Conservation (phyloP, 2,113 vertebrate species). For the Ctenodactylus gundi region DNA sequence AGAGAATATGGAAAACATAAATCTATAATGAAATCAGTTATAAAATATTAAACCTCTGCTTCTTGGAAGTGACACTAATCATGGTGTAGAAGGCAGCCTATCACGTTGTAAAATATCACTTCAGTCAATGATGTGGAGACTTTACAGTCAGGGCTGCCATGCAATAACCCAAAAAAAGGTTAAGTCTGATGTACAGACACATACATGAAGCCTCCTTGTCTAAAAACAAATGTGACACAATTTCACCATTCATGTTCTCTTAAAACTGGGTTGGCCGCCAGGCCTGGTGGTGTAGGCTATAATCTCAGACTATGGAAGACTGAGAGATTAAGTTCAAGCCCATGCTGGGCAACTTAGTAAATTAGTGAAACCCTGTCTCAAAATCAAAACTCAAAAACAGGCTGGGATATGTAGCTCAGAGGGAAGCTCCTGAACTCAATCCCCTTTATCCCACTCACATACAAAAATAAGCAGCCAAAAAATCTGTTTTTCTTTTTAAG, state of each 20-base stretch:
- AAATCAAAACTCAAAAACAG: no score
- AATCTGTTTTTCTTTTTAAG: background rate
- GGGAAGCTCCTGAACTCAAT: no score
- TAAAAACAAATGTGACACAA: background rate
- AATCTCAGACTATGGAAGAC: no score
- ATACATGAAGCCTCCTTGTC: background rate
- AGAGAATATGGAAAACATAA: constrained; percentile 56
- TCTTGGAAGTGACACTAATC: constrained; percentile 46
- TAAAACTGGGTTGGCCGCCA: background rate
- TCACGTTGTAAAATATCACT: constrained; percentile 19
- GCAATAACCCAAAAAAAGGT: background rate
- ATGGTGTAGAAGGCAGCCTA: background rate
- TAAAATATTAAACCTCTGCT: constrained; percentile 63
- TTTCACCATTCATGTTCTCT: background rate
- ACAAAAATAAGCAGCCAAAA: no score
- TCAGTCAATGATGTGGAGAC: constrained; percentile 26
- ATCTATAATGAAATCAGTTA: constrained; percentile 66
- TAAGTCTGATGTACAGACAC: background rate
- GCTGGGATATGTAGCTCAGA: no score
- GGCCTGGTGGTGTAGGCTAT: no score
- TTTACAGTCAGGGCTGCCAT: background rate
- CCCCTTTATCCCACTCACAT: no score
- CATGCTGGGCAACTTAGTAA: no score
- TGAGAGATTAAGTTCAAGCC: no score
- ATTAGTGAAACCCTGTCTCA: no score